Base-by-base conservation (phyloP, 2,113 vertebrate species). In the Cathartes aura region DNA sequence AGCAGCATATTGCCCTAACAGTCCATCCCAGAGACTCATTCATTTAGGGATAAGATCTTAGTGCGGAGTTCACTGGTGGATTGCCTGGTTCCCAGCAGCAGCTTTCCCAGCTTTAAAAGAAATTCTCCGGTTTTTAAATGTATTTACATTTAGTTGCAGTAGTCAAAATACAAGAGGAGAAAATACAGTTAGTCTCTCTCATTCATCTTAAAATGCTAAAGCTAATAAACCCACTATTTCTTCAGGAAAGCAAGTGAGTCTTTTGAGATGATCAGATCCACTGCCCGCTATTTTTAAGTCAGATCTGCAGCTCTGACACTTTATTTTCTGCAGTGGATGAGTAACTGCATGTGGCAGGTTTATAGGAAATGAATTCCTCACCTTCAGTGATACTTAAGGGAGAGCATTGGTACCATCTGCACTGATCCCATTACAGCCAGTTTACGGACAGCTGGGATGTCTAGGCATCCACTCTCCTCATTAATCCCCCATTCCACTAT, bases 341-440 rank as follows among this genome's bases (percentile, higher is more conserved):
- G 71, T 72, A 83, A 86, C 22, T 88, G 84, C 63, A 24, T 60
- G 94, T 86, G 94, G 56, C 84, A 96, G 67, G 59, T 93, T 96
- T 79, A 75, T 59, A 40, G 75, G 56, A 87, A 76, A 89, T 5
- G 8, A 93, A 97, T 90, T 91, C 56, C 74, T 83, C 90, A 89
- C 89, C 87, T 90, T 68, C 75, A 87, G 87, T 63, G 59, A 30
- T 75, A 63, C 45, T 62, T 52, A 5, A 80, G 79, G 79, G 83
- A 91, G 71, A 94, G 88, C 68, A 26, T 11, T 82, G 95, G 82
- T 92, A 34, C 96, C 97, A 98, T 97, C 95, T 98, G 96, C 94
- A 78, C 88, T 82, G 93, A 92, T 97, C 80, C 94, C 86, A 53
- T 90, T 91, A 26, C 56, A 91, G 89, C 38, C 89, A 81, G 70